Conservation (phyloP, 2,888 invertebrate genomes). For the Acronicta alni region DNA sequence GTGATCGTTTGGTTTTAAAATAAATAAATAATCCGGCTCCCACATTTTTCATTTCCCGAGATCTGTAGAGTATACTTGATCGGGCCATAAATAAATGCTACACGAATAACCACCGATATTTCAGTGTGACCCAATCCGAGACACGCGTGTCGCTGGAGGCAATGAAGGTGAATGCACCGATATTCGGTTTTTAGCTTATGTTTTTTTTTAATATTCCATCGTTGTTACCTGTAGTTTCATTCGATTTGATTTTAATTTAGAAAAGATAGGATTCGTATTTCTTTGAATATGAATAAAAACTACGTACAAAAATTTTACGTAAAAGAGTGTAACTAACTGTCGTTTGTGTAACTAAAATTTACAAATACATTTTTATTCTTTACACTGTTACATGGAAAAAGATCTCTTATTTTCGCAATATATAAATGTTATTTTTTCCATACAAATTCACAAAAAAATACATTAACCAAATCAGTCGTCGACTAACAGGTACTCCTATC, state of each 20-base stretch:
- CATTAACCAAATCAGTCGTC: constrained; percentile 12
- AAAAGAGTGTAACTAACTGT: too few species aligned
- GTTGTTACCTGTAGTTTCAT: too few species aligned
- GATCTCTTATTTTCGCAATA: too few species aligned
- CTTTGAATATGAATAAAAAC: too few species aligned
- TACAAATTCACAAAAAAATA: constrained; percentile 9
- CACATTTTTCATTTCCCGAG: constrained; percentile 31
- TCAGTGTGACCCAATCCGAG: constrained; percentile 49
- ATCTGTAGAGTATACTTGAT: constrained; percentile 28
- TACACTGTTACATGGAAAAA: too few species aligned
- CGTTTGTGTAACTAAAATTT: too few species aligned
- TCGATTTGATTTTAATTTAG: too few species aligned
- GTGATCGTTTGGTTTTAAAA: constrained; percentile 14
- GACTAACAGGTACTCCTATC: constrained; percentile 17
- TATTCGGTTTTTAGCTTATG: constrained; percentile 23
- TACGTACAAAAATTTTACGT: too few species aligned
- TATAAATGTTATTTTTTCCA: too few species aligned
- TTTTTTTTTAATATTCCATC: too few species aligned
- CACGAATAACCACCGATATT: constrained; percentile 51
- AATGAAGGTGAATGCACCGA: constrained; percentile 22
- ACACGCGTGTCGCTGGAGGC: constrained; percentile 48
- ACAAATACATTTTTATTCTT: too few species aligned
- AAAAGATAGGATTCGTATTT: too few species aligned
- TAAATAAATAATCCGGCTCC: constrained; percentile 26
- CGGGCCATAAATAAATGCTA: constrained; percentile 40